Evolutionary conservation across 2,888 invertebrate genomes (phyloP).

Genomic region (Callosobruchus maculatus): DNA sequence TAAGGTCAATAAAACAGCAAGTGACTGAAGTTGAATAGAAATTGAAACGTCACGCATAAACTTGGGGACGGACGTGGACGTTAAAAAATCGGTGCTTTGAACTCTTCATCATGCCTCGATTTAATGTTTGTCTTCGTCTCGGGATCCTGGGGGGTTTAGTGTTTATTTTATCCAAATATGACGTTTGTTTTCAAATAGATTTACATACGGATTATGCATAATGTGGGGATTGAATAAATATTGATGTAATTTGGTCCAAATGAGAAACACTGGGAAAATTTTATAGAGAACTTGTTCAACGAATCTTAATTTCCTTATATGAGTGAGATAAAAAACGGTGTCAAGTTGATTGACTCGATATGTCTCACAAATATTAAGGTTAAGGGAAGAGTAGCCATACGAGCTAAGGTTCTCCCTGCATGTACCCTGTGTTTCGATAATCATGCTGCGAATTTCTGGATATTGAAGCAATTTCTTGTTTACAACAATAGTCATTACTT

Average conservation of each 20-base stretch:
- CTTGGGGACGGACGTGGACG: slow-evolving; percentile 14
- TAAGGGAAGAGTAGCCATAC: too few species aligned
- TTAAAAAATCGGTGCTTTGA: neutral
- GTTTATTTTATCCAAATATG: neutral
- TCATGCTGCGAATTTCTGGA: too few species aligned
- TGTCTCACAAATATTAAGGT: too few species aligned
- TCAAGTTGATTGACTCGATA: too few species aligned
- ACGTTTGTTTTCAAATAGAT: neutral
- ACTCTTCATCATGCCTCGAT: neutral
- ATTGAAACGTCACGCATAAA: slow-evolving; percentile 45
- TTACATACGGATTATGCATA: neutral
- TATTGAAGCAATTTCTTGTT: too few species aligned
- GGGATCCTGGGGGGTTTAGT: neutral
- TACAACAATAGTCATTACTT: too few species aligned
- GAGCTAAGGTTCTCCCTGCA: too few species aligned
- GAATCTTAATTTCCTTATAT: too few species aligned
- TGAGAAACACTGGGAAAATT: neutral
- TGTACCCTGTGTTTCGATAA: too few species aligned
- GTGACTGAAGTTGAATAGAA: slow-evolving; percentile 45
- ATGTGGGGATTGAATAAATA: neutral
- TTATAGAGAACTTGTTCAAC: neutral
- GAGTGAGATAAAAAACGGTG: too few species aligned
- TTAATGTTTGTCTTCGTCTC: neutral
- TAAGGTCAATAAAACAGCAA: slow-evolving; percentile 48
- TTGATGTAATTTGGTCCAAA: neutral